Evolutionary conservation across 2,113 vertebrate species (phyloP), one percentile per base, ranked within the genome.

Genomic region (Triplophysa dalaica): DNA sequence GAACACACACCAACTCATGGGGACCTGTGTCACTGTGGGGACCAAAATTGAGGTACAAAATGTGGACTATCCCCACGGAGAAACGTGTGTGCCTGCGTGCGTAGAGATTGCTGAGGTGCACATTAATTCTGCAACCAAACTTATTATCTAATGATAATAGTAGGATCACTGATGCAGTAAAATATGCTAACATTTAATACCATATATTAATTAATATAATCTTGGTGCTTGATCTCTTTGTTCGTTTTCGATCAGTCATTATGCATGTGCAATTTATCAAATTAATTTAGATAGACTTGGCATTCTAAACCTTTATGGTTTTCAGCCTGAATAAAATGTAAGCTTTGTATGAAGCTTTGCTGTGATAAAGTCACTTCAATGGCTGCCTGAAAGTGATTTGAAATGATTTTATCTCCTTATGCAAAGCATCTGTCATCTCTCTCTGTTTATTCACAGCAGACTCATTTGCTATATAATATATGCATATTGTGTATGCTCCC

Each of bases 401-500:
- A 63, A 8, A 29, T 63, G 0, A n/a, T 63, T 63, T 75, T 75
- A 10, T 50, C 73, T 75, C 73, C 43, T 10, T 50, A 63, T 75
- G 73, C 73, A 63, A 75, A 75, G 22, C 73, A 75, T 58, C 45
- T 63, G 21, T 50, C 73, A 63, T 75, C 38, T 26, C 41, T 24
- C 16, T 75, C 38, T 73, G 70, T 73, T 75, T 75, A 63, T 50
- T 75, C 73, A 75, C 73, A 63, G 73, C 73, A 63, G 41, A 33
- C 58, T 75, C 58, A 29, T 63, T 63, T 63, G 73, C 41, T 63
- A 63, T 75, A 14, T 63, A 75, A 75, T 75, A 41, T 75, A 75
- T 75, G 73, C 41, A 48, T 75, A 75, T 75, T 75, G 56, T 75
- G 56, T 63, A 48, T 75, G 38, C 41, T 75, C 73, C 73, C 73